Evolutionary conservation across 2,888 invertebrate species (phyloP), one percentile per base, ranked within the genome.

Genomic region (Epinotia ramella): DNA sequence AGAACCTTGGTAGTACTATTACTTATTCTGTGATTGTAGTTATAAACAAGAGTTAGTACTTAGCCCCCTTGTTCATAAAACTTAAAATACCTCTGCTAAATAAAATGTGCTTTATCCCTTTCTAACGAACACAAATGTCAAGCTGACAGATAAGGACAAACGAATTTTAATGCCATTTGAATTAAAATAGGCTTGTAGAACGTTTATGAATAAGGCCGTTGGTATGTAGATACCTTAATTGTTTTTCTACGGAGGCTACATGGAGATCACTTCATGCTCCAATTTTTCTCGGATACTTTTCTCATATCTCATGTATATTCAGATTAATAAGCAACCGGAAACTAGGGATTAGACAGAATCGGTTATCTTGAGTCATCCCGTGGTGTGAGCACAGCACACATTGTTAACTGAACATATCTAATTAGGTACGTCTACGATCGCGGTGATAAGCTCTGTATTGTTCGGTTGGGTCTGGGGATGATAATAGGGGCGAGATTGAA

Each of bases 401-500:
- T 72, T 76, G 66, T 76, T 67, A 72, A 72, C 71, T 65, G 60
- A 63, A 69, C 56, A 66, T 73, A 70, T 77, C 77, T 73, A 77
- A 70, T 77, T 77, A 77, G 64, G 59, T 57, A 70, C 66, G 77
- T 60, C 70, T 46, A 60, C 68, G 73, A 77, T 73, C 69, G 46
- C 57, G 67, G 68, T 73, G 73, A 77, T 70, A 77, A 73, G 73
- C 44, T 73, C 59, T 69, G 64, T 77, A 73, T 73, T 73, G 73
- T 70, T 60, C 56, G 44, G 56, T 40, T 64, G 56, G 77, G 44
- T 44, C 49, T 64, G 56, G 70, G 77, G 70, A 53, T 59, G 65
- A 44, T 71, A 60, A 70, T 59, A 59, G 70, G 82, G 80, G 82
- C 53, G 80, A 79, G 81, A 83, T 84, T 80, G 84, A 88, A 88